Evolutionary conservation across 2,888 invertebrate species (phyloP).

Genomic region (Drosophila melanocephala): DNA sequence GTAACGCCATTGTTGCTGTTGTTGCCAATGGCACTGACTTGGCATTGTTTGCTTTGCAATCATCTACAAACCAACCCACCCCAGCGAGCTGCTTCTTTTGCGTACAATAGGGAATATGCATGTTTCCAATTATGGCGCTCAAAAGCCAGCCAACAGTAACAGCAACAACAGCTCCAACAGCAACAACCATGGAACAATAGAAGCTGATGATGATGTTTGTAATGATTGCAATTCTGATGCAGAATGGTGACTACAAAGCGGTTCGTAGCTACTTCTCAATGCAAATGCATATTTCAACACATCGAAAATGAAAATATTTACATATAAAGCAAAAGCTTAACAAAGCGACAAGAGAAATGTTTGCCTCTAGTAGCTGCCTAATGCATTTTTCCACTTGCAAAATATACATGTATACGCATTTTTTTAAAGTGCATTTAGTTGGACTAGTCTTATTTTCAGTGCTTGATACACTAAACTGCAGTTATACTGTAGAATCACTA

Average conservation of each 20-base stretch:
- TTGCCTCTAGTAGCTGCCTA: conserved; percentile 27
- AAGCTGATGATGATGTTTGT: conserved; percentile 20
- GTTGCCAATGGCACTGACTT: conserved; percentile 69
- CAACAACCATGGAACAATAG: conserved; percentile 50
- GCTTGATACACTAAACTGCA: conserved; percentile 29
- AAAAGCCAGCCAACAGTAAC: conserved; percentile 67
- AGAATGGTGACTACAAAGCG: conserved; percentile 44
- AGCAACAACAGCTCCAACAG: conserved; percentile 25
- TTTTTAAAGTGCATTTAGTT: background rate
- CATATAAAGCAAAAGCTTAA: conserved; percentile 44
- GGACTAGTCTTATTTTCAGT: background rate
- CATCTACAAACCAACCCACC: conserved; percentile 42
- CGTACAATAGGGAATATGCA: conserved; percentile 76
- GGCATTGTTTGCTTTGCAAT: conserved; percentile 80
- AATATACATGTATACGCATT: conserved; percentile 12
- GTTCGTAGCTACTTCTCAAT: conserved; percentile 21
- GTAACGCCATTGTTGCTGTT: conserved; percentile 47
- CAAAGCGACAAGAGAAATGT: conserved; percentile 3
- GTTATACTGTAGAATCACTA: background rate
- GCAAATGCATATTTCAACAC: conserved; percentile 69
- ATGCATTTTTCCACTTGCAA: conserved; percentile 58
- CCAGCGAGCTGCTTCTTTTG: conserved; percentile 35
- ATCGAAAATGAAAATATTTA: conserved; percentile 56
- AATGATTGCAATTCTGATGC: conserved; percentile 28
- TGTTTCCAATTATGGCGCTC: conserved; percentile 80